Percentiles rank a stretch among this genome's conserved stretches.
Evolutionary conservation across 2,888 invertebrate species (phyloP).

Genomic region (Lathronympha strigana): DNA sequence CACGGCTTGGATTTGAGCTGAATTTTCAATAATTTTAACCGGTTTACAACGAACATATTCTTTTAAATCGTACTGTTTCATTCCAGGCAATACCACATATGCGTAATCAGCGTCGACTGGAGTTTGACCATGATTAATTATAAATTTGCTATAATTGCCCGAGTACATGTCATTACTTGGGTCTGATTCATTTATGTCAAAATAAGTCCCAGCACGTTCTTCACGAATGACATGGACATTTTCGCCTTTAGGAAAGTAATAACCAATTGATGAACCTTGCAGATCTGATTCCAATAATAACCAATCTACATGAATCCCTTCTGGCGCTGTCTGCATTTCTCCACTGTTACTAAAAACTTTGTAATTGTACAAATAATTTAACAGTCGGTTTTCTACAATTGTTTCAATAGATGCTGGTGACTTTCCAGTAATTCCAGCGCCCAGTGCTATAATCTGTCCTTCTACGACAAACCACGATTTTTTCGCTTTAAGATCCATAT

Average conservation of each 20-base stretch:
- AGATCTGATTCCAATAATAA: neutral
- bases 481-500: constrained; percentile 1
- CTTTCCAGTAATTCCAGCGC: neutral
- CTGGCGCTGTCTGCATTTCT: neutral
- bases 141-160: constrained; percentile 2
- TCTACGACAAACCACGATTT: constrained; percentile 17
- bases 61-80: neutral
- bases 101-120: neutral
- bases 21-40: constrained; percentile 4
- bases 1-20: constrained; percentile 10
- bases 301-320: neutral
- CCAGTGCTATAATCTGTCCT: constrained; percentile 3
- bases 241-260: neutral
- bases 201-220: neutral
- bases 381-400: neutral
- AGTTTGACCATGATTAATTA: constrained; percentile 1
- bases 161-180: neutral
- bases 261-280: neutral
- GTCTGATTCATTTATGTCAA: neutral
- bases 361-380: neutral
- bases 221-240: neutral
- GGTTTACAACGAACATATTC: neutral
- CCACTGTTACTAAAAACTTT: neutral
- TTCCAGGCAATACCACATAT: constrained; percentile 12
- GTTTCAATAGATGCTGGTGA: neutral